These are phyloP conservation scores for Spea multiplicata DNA, from an alignment of 2,113 vertebrate species.

Conservation along the genomic window DNA sequence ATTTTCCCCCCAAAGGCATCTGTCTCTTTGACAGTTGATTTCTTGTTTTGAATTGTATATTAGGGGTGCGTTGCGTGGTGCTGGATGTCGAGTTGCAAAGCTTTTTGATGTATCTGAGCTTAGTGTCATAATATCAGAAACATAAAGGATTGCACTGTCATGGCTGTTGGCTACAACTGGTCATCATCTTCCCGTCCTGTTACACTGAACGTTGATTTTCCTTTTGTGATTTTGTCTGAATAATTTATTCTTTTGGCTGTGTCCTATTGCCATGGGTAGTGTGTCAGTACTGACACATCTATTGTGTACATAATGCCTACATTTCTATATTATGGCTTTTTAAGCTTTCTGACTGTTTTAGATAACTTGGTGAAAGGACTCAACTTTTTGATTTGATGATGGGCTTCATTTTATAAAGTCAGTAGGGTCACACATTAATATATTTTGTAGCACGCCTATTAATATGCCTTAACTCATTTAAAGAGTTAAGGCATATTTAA, in stretches of 20 bases:
- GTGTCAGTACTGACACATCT: background rate
- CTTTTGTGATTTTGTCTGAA: background rate
- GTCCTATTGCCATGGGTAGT: background rate
- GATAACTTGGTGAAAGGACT: too few species aligned
- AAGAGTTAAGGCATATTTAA: too few species aligned
- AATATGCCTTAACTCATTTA: too few species aligned
- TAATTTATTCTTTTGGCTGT: background rate
- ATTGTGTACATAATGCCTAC: too few species aligned
- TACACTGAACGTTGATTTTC: background rate
- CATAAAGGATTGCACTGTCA: conserved; percentile 1
- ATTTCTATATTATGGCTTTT: too few species aligned
- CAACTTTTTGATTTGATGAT: too few species aligned
- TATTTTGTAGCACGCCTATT: too few species aligned
- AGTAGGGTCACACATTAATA: too few species aligned
- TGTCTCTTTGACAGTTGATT: conserved; percentile 10
- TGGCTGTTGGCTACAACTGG: background rate
- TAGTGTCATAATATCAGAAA: background rate
- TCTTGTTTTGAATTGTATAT: conserved; percentile 6
- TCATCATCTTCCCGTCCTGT: background rate
- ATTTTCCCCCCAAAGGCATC: conserved; percentile 1
- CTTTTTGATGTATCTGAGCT: background rate
- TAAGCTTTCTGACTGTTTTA: too few species aligned
- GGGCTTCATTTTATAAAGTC: too few species aligned
- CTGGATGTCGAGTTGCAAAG: background rate
- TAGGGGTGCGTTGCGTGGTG: background rate